Evolutionary conservation across 2,797 vertebrate species (phyloP).

Genomic region (Sparidentex hasta): DNA sequence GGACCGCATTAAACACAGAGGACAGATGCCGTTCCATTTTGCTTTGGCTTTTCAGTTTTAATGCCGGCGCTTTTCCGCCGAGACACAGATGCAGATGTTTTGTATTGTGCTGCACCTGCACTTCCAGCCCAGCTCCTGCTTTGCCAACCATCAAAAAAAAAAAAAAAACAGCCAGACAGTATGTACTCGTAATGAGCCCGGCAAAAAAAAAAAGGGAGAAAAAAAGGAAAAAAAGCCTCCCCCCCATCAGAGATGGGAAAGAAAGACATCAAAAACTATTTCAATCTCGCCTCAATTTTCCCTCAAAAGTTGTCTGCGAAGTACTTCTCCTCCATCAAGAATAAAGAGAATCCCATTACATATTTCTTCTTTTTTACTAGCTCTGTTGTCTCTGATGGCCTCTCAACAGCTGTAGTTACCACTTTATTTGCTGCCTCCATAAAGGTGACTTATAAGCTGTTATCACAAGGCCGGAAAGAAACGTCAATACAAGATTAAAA

Average conservation of each 20-base stretch:
- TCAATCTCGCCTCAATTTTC: slow-evolving; percentile 71
- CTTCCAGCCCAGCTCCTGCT: slow-evolving; percentile 60
- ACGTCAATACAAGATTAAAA: slow-evolving; percentile 87
- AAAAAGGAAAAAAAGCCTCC: slow-evolving; percentile 22
- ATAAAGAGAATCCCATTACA: slow-evolving; percentile 78
- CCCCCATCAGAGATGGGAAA: slow-evolving; percentile 52
- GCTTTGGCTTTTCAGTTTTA: slow-evolving; percentile 71
- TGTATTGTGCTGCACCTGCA: slow-evolving; percentile 79
- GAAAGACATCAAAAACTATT: slow-evolving; percentile 72
- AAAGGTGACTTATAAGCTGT: slow-evolving; percentile 86
- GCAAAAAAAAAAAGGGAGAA: slow-evolving; percentile 17
- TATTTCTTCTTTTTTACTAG: slow-evolving; percentile 82
- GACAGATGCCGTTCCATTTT: slow-evolving; percentile 76
- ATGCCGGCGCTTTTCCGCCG: slow-evolving; percentile 48
- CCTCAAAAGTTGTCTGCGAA: slow-evolving; percentile 69
- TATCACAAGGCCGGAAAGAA: slow-evolving; percentile 78
- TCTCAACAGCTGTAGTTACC: slow-evolving; percentile 78
- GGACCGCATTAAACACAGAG: slow-evolving; percentile 74
- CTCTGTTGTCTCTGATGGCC: slow-evolving; percentile 69
- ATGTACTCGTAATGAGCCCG: slow-evolving; percentile 44
- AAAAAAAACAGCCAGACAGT: slow-evolving; percentile 40
- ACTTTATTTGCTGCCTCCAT: slow-evolving; percentile 82
- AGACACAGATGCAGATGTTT: slow-evolving; percentile 78
- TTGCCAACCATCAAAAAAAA: slow-evolving; percentile 60
- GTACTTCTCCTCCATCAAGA: slow-evolving; percentile 59